These are phyloP conservation scores for Chirona hameri DNA, from an alignment of 2,888 invertebrate genomes.

Conservation along the genomic window DNA sequence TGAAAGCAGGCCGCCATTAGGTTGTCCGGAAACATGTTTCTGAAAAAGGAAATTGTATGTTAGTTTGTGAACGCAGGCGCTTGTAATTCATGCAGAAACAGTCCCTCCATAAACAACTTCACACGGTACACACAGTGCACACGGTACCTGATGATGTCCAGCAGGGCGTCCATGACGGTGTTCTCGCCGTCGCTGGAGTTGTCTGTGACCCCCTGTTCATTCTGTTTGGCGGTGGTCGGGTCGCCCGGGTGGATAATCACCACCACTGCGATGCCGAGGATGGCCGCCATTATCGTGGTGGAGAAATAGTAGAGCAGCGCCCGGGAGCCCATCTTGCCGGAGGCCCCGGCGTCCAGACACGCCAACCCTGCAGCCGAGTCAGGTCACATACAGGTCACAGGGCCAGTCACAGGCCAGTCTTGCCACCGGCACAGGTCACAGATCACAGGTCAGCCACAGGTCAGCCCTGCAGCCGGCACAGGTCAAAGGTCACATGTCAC, in stretches of 20 bases:
- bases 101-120: too few species aligned
- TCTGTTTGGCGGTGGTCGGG: conserved; percentile 45
- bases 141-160: conserved; percentile 54
- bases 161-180: conserved; percentile 56
- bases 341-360: conserved; percentile 60
- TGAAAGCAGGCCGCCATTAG: conserved; percentile 59
- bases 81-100: too few species aligned
- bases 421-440: too few species aligned
- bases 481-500: too few species aligned
- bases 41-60: too few species aligned
- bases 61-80: too few species aligned
- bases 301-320: conserved; percentile 61
- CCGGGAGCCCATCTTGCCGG: conserved; percentile 61
- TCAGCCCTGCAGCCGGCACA: too few species aligned
- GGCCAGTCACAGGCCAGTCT: too few species aligned
- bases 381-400: too few species aligned
- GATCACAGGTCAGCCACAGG: too few species aligned
- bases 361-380: conserved; percentile 54
- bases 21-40: conserved; percentile 61
- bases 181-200: conserved; percentile 50
- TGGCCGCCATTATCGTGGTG: conserved; percentile 62
- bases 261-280: conserved; percentile 61
- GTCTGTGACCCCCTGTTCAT: conserved; percentile 44
- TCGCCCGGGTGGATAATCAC: conserved; percentile 62
- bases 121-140: too few species aligned